Percentiles rank a stretch among this genome's conserved stretches.
These are phyloP conservation scores for Pagetopsis macropterus DNA, from an alignment of 2,797 vertebrate genomes.

Conservation along the genomic window DNA sequence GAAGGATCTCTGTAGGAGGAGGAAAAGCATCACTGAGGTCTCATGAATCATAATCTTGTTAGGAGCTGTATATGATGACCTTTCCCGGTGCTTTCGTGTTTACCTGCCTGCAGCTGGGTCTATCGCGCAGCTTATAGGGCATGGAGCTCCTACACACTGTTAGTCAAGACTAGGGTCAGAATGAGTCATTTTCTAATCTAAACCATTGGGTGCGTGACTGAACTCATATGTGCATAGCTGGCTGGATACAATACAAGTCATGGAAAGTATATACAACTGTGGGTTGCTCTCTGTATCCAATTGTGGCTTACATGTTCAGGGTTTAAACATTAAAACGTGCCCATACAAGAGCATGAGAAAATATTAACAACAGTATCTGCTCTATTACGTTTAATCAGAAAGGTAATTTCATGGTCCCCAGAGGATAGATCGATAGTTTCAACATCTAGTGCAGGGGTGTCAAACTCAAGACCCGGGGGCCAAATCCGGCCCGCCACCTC, in stretches of 20 bases:
- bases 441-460: background rate
- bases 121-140: conserved; percentile 74
- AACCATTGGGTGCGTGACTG: conserved; percentile 63
- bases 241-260: background rate
- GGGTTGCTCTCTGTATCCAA: background rate
- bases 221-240: conserved; percentile 29
- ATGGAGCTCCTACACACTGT: conserved; percentile 60
- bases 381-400: background rate
- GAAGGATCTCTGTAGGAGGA: conserved; percentile 48
- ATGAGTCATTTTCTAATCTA: conserved; percentile 73
- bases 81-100: conserved; percentile 72
- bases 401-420: background rate
- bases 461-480: no score
- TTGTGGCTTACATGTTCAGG: background rate
- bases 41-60: conserved; percentile 83
- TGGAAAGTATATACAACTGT: background rate
- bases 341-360: background rate
- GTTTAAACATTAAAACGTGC: background rate
- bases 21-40: conserved; percentile 64
- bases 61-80: conserved; percentile 79
- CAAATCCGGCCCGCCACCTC: no score
- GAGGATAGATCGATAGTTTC: background rate
- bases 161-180: conserved; percentile 71
- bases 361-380: background rate
- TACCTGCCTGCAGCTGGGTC: conserved; percentile 67